These are phyloP conservation scores for Trogon melanurus DNA, from an alignment of 2,113 vertebrate genomes.

Conservation along the genomic window DNA sequence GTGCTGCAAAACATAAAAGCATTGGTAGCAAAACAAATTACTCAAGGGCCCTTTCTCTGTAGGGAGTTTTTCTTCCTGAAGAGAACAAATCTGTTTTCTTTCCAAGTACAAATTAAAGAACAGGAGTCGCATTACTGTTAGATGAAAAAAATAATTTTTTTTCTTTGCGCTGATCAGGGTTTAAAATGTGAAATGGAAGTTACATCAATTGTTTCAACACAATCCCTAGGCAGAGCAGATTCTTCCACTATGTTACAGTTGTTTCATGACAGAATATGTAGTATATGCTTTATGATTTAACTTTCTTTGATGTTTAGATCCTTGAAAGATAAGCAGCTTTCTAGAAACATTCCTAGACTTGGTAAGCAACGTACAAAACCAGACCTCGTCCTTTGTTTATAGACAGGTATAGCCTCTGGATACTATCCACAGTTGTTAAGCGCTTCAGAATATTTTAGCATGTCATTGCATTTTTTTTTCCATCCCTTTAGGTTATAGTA, in stretches of 20 bases:
- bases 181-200: not conserved
- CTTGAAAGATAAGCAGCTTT: not conserved
- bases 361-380: not conserved
- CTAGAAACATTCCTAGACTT: not conserved
- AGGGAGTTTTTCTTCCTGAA: constrained; percentile 18
- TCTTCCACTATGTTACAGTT: not conserved
- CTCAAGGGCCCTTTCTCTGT: not conserved
- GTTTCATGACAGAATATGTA: not conserved
- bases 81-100: constrained; percentile 35
- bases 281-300: not conserved
- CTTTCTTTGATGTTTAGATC: not conserved
- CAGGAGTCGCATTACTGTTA: not conserved
- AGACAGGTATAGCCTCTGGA: not conserved
- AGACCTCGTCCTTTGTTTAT: not conserved
- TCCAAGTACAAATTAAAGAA: constrained; percentile 39
- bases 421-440: not conserved
- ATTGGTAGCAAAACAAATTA: constrained; percentile 6
- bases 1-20: not conserved
- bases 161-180: not conserved
- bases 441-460: constrained; percentile 9
- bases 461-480: not conserved
- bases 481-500: not conserved
- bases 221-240: not conserved
- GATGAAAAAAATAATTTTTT: constrained; percentile 8
- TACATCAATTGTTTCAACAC: not conserved